phyloP scores from a whole-genome alignment of 92 coral and sea anemone genomes.

The Hydrozoanthus gracilis region DNA sequence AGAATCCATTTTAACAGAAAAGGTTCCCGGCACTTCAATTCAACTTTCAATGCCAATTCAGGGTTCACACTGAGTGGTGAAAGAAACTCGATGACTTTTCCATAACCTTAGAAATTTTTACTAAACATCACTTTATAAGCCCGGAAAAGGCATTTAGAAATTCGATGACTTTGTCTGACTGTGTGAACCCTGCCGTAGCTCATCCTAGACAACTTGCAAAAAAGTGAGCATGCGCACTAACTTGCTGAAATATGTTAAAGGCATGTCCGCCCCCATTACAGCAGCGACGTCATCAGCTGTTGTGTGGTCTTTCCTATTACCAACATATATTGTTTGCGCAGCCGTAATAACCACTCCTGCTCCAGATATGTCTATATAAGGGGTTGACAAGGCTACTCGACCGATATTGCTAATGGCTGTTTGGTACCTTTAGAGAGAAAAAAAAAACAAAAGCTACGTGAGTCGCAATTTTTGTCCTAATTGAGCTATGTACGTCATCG shows the following conservation, averaged over 20 bases:
- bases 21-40: no score
- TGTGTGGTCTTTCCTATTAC: conserved; percentile 19
- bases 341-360: conserved; percentile 72
- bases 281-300: conserved; percentile 64
- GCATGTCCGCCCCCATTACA: conserved; percentile 68
- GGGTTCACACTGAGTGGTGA: no score
- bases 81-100: no score
- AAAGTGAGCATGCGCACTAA: background rate
- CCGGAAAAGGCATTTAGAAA: no score
- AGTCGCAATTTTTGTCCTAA: no score
- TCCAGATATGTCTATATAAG: conserved; percentile 71
- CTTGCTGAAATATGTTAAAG: conserved; percentile 67
- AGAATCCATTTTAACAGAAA: no score
- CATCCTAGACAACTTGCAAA: no score
- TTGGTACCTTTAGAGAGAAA: conserved; percentile 48
- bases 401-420: conserved; percentile 65
- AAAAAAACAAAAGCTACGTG: background rate
- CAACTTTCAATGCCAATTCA: no score
- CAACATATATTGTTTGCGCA: conserved; percentile 64
- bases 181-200: no score
- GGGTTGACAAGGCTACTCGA: conserved; percentile 58
- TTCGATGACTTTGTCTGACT: background rate
- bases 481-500: no score
- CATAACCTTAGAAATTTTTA: no score
- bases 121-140: no score